Percentiles rank a stretch among this genome's conserved stretches.
Evolutionary conservation across 2,888 invertebrate species (phyloP).

Genomic region (Aquatica leii): DNA sequence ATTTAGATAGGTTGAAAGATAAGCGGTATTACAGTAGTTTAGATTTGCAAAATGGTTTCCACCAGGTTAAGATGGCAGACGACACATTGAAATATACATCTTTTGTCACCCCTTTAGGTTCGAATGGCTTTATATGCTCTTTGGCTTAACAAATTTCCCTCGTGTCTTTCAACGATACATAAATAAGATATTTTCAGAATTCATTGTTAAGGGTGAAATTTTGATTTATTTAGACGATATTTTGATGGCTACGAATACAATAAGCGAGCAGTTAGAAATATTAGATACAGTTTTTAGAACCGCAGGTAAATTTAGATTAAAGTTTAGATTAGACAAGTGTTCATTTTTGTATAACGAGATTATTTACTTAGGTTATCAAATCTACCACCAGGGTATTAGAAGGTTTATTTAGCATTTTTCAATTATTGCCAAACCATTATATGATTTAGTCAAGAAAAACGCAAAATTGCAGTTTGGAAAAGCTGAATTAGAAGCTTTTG

Average conservation of each 20-base stretch:
- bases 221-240: background rate
- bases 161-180: too few species aligned
- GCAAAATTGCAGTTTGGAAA: background rate
- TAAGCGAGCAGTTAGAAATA: background rate
- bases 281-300: background rate
- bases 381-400: background rate
- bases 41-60: background rate
- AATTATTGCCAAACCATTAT: background rate
- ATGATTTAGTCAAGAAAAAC: background rate
- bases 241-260: background rate
- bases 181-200: too few species aligned
- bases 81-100: background rate
- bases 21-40: background rate
- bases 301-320: background rate
- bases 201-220: too few species aligned
- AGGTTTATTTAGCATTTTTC: background rate
- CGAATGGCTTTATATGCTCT: too few species aligned
- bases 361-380: background rate
- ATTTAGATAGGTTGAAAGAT: background rate
- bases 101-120: slow-evolving; percentile 2
- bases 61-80: slow-evolving; percentile 1
- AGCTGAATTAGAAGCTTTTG: background rate
- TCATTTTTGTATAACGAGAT: background rate
- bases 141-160: too few species aligned
- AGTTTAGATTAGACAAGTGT: background rate